Evolutionary conservation across 2,888 invertebrate species (phyloP), one percentile per base, ranked within the genome.

Genomic region (Amblyjoppa fuscipennis): DNA sequence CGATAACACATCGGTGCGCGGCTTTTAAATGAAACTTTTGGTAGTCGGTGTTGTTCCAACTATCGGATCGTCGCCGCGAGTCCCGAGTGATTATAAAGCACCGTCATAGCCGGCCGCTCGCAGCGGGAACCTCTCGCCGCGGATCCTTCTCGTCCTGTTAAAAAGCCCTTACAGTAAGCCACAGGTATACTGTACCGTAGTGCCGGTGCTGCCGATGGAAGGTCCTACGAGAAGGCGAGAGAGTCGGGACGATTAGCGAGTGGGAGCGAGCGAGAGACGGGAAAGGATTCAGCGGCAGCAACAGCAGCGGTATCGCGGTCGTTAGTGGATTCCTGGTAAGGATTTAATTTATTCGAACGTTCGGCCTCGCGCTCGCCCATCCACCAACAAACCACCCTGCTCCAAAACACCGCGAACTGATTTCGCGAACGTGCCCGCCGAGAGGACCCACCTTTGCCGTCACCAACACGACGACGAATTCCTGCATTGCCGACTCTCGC

Each of bases 241-340:
- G 49, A n/a, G 59, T 53, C 25, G 45, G 51, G 45, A 31, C 3
- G 20, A 64, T 56, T n/a, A 56, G 28, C 45, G 34, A n/a, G 45
- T 28, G 68, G 68, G 76, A 34, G 81, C 79, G 75, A 82, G 83
- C 51, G 71, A 83, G 77, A 83, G 79, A 69, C 73, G 45, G 75
- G 71, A 78, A 82, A 85, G 75, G 78, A 85, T 82, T 82, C 84
- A 68, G 61, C 87, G 79, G 81, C 74, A 75, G 74, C 51, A 61
- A 56, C 79, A 59, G 64, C 69, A 81, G 69, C 69, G 90, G 87
- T 90, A 90, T 81, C 85, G 89, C 87, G 90, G 88, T 92, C 91
- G 90, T 92, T 92, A 92, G 91, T 90, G 90, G 86, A 92, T 92
- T 92, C 92, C 88, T 89, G 91, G 91, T 92, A 92, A 90, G 91